phyloP scores from a whole-genome alignment of 2,888 invertebrate species.

The Chymomyza fuscimana region DNA sequence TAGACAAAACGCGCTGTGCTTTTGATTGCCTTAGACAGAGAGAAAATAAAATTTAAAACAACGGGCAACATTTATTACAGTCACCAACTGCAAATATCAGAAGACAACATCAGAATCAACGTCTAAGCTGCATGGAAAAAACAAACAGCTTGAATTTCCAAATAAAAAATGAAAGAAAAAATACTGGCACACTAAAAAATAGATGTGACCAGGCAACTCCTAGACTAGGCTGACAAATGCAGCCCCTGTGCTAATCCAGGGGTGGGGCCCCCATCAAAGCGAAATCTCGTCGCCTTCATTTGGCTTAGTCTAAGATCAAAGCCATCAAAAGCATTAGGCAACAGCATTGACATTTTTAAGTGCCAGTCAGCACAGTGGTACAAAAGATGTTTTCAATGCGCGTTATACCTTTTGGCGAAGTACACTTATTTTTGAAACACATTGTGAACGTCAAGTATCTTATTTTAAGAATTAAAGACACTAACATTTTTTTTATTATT shows the following conservation, averaged over 20 bases:
- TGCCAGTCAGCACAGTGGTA: neutral
- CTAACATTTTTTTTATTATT: too few species aligned
- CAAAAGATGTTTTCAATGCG: conserved; percentile 14
- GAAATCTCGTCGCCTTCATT: conserved; percentile 12
- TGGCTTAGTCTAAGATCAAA: conserved; percentile 45
- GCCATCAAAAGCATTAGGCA: conserved; percentile 43
- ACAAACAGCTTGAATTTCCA: neutral
- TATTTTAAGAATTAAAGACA: too few species aligned
- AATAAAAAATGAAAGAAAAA: neutral
- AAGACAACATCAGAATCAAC: neutral
- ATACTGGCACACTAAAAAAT: neutral
- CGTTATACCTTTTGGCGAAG: too few species aligned
- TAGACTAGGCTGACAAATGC: neutral
- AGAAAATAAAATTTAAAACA: conserved; percentile 20
- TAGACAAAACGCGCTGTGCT: conserved; percentile 28
- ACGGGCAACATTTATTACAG: conserved; percentile 20
- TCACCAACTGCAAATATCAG: conserved; percentile 10
- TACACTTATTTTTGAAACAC: too few species aligned
- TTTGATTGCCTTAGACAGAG: conserved; percentile 34
- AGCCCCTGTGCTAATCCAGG: conserved; percentile 6
- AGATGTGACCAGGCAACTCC: neutral
- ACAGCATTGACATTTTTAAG: conserved; percentile 25
- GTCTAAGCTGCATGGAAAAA: neutral
- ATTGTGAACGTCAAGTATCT: too few species aligned
- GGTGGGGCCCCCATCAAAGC: neutral